Evolutionary conservation across 2,797 vertebrate genomes (phyloP), one percentile per base, ranked within the genome.

Genomic region (Cossypha heuglini): DNA sequence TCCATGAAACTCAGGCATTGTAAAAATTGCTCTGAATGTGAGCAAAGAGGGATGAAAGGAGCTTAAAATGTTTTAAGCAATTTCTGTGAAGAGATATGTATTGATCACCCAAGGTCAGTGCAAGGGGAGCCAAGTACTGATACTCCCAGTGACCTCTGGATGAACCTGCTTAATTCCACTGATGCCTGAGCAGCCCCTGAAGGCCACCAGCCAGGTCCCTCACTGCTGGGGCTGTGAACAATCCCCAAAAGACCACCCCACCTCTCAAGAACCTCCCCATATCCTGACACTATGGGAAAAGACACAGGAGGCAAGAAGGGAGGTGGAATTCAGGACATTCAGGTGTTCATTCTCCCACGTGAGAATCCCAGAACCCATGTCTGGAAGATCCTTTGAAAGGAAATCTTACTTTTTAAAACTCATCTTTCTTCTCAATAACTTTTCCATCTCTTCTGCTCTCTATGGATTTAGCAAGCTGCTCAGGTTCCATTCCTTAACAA

Each of bases 291-390:
- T 10, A 1, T 2, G 14, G 35, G 3, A 46, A 37, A 76, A 1
- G 40, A 22, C 54, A 19, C 17, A 5, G 28, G 42, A 58, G 63
- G 40, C 42, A 21, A 38, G 78, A 17, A 52, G 13, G n/a, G 37
- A 77, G 37, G 8, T 28, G 51, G 7, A 21, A 11, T 31, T 51
- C 15, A 24, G 62, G 42, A 29, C 3, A 26, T 28, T 49, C 48
- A 49, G 48, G 4, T 1, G 3, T 18, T 58, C 28, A 0, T 43
- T 45, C 16, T 90, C 40, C 33, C 43, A 20, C 0, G 1, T 1
- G 4, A n/a, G 40, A 14, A 28, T 16, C 63, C 73, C 37, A 40
- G 40, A 73, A 49, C 11, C 11, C 45, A 33, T 0, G 0, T 16
- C 25, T 12, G 31, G 33, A 69, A 67, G 9, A 9, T 10, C 6